Evolutionary conservation across 2,888 invertebrate species (phyloP).

Genomic region (Phasia obesa): DNA sequence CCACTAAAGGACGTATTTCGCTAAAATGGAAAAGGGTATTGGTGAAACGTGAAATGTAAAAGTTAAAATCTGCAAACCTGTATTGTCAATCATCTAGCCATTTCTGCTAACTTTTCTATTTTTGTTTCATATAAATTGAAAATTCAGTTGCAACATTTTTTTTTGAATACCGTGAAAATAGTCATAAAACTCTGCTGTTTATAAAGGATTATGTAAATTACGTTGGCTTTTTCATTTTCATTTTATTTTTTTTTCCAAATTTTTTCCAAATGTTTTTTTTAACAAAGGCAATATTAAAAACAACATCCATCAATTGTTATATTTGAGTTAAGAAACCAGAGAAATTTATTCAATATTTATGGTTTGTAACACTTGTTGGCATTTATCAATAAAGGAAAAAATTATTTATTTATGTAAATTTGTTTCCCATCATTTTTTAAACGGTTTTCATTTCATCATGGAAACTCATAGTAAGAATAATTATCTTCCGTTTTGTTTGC

Average conservation of each 20-base stretch:
- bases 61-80: too few species aligned
- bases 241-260: background rate
- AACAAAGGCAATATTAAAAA: background rate
- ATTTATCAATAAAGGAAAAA: background rate
- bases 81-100: background rate
- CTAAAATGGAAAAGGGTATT: too few species aligned
- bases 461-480: too few species aligned
- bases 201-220: constrained; percentile 36
- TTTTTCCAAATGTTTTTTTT: too few species aligned
- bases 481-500: too few species aligned
- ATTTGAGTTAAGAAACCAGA: background rate
- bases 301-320: background rate
- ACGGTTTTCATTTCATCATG: too few species aligned
- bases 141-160: background rate
- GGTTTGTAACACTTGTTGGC: background rate
- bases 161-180: background rate
- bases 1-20: too few species aligned
- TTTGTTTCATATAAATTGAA: background rate
- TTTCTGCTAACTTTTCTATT: background rate
- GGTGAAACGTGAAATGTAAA: too few species aligned
- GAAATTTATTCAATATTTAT: constrained; percentile 9
- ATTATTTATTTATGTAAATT: too few species aligned
- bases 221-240: too few species aligned
- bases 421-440: too few species aligned
- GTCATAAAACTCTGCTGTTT: constrained; percentile 13